Evolutionary conservation across 2,888 invertebrate species (phyloP).

Genomic region (Lochmaea capreae): DNA sequence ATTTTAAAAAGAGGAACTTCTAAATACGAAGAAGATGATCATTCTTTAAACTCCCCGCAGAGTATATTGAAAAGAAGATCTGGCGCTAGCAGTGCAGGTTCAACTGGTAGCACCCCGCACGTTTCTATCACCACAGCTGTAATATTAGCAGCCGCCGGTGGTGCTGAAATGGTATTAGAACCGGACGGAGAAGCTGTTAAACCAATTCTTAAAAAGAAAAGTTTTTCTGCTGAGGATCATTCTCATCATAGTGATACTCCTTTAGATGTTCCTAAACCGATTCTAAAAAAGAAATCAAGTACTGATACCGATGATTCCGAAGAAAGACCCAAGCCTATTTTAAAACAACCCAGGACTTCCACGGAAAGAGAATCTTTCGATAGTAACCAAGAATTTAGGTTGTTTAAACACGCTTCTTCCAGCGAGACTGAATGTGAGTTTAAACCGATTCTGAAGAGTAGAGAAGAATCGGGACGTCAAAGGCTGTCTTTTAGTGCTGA

Average conservation of each 20-base stretch:
- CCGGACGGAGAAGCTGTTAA: conserved; percentile 66
- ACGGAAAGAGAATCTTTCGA: conserved; percentile 50
- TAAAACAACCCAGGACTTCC: conserved; percentile 74
- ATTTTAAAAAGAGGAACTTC: conserved; percentile 79
- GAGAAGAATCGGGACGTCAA: conserved; percentile 73
- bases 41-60: conserved; percentile 75
- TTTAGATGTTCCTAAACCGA: conserved; percentile 74
- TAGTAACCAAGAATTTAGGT: conserved; percentile 34
- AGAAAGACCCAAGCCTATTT: conserved; percentile 80
- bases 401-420: conserved; percentile 57
- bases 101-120: conserved; percentile 74
- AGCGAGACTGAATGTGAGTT: conserved; percentile 71
- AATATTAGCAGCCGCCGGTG: conserved; percentile 73
- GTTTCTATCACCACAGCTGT: conserved; percentile 78
- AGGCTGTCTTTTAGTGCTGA: conserved; percentile 74
- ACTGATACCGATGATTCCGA: conserved; percentile 82
- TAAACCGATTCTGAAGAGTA: conserved; percentile 75
- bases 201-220: conserved; percentile 87
- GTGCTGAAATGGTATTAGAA: conserved; percentile 65
- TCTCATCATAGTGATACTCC: conserved; percentile 66
- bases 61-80: conserved; percentile 85
- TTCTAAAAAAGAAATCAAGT: conserved; percentile 87
- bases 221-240: conserved; percentile 77
- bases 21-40: conserved; percentile 73
- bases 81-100: conserved; percentile 70